Conservation (phyloP, 1,140 invertebrate genomes). For the Achatina immaculata region DNA sequence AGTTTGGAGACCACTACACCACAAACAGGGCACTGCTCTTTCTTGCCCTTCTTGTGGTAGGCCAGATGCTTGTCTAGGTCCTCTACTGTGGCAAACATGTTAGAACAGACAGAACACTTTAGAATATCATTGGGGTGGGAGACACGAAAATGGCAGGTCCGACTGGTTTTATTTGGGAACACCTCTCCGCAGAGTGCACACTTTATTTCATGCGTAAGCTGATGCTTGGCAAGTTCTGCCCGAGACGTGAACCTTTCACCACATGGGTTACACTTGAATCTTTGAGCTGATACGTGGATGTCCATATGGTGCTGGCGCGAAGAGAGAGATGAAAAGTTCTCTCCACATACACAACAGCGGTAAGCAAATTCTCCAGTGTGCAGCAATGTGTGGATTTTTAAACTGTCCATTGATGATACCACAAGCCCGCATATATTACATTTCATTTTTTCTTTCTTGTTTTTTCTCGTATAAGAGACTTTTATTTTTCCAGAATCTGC, state of each 20-base stretch:
- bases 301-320: slow-evolving; percentile 33
- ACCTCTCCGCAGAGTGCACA: slow-evolving; percentile 29
- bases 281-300: slow-evolving; percentile 8
- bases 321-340: slow-evolving; percentile 28
- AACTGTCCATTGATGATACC: slow-evolving; percentile 31
- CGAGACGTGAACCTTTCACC: slow-evolving; percentile 17
- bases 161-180: slow-evolving; percentile 35
- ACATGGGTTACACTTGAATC: slow-evolving; percentile 30
- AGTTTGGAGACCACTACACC: slow-evolving; percentile 33
- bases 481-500: neutral
- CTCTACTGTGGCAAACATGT: slow-evolving; percentile 11
- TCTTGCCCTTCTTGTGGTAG: slow-evolving; percentile 27
- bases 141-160: slow-evolving; percentile 32
- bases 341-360: slow-evolving; percentile 33
- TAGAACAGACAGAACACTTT: slow-evolving; percentile 15
- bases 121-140: slow-evolving; percentile 24
- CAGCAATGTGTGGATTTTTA: slow-evolving; percentile 37
- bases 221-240: slow-evolving; percentile 33
- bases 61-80: slow-evolving; percentile 22
- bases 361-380: slow-evolving; percentile 35
- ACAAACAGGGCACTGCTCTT: slow-evolving; percentile 33
- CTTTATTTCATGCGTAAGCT: slow-evolving; percentile 31
- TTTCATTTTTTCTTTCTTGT: slow-evolving; percentile 31
- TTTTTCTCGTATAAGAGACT: neutral
- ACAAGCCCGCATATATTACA: slow-evolving; percentile 34